Conservation (phyloP, 2,797 vertebrate species). For the Muraenolepis orangiensis region DNA sequence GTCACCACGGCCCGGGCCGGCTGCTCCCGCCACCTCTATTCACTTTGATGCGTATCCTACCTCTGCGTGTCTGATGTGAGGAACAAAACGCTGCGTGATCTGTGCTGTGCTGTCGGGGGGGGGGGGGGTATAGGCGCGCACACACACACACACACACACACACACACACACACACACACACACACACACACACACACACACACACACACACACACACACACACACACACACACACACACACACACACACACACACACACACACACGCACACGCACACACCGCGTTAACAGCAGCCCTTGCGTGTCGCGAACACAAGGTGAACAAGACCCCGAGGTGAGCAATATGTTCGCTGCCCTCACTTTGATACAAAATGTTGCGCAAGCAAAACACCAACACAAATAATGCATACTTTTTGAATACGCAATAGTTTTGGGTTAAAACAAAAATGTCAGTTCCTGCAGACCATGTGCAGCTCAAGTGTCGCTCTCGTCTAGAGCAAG, state of each 20-base stretch:
- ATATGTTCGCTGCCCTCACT: too few species aligned
- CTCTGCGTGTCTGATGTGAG: slow-evolving; percentile 50
- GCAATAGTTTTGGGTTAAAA: neutral
- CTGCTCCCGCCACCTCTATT: slow-evolving; percentile 61
- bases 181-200: too few species aligned
- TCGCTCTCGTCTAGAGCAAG: neutral
- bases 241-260: neutral
- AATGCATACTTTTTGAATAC: neutral
- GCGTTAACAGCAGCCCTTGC: too few species aligned
- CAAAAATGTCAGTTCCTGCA: neutral
- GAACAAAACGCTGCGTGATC: slow-evolving; percentile 29
- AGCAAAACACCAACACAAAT: neutral
- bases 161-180: too few species aligned
- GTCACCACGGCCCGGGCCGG: slow-evolving; percentile 50
- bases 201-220: too few species aligned
- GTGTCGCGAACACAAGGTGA: too few species aligned
- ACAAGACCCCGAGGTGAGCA: too few species aligned
- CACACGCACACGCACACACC: too few species aligned
- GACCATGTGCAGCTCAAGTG: neutral
- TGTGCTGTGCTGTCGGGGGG: too few species aligned
- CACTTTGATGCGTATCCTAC: slow-evolving; percentile 51
- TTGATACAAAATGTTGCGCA: neutral
- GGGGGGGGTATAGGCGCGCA: slow-evolving; percentile 16
- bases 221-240: too few species aligned
- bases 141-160: neutral